Evolutionary conservation across 2,797 vertebrate genomes (phyloP).

Genomic region (Mallotus villosus): DNA sequence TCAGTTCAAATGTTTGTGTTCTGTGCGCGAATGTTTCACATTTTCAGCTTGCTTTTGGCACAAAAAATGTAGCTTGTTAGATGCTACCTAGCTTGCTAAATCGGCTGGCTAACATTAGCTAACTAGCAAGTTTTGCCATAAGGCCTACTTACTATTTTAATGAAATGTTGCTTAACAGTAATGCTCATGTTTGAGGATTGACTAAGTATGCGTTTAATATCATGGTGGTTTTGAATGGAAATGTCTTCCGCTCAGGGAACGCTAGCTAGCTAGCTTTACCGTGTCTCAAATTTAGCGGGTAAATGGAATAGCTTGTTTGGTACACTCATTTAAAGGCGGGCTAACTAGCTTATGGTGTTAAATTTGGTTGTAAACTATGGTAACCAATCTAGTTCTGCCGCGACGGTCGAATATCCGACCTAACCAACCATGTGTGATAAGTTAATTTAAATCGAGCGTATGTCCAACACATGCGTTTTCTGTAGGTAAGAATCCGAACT

Average conservation of each 20-base stretch:
- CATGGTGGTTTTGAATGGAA: not conserved
- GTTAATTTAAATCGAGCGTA: too few species aligned
- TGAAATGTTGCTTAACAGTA: too few species aligned
- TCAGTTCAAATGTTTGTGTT: rapidly evolving
- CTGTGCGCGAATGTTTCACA: not conserved
- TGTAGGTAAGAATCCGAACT: too few species aligned
- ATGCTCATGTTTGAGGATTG: not conserved
- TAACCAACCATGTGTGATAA: too few species aligned
- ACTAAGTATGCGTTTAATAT: not conserved
- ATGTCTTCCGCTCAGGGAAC: not conserved
- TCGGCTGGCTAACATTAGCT: not conserved
- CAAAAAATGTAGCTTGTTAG: conserved; percentile 6
- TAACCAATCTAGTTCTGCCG: not conserved
- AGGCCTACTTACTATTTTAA: too few species aligned
- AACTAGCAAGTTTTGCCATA: not conserved
- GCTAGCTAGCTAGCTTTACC: not conserved
- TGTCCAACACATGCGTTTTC: too few species aligned
- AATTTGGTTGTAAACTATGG: not conserved
- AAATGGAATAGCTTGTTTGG: conserved; percentile 1
- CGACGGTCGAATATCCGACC: too few species aligned
- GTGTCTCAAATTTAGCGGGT: conserved; percentile 1
- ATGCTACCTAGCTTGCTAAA: not conserved
- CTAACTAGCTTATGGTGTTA: not conserved
- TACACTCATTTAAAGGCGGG: not conserved
- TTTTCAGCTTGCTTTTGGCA: conserved; percentile 27